Evolutionary conservation across 2,113 vertebrate genomes (phyloP), one percentile per base, ranked within the genome.

Genomic region (Tachycineta bicolor): DNA sequence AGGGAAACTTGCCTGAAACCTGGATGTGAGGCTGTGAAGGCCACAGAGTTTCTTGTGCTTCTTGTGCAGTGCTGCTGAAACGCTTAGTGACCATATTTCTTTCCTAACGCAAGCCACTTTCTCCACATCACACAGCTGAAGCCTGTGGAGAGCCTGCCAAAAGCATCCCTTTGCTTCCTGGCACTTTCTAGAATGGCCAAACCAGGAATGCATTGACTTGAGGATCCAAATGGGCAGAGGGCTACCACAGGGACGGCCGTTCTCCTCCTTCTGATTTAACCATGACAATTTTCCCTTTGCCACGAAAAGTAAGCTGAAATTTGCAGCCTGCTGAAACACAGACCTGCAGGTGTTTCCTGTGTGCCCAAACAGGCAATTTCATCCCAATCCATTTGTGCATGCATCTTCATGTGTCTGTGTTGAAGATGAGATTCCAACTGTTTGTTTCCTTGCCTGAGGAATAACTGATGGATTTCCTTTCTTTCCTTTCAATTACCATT

Each of bases 341-440:
- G 56, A 34, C n/a, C 13, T 50, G 31, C 18, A 63, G n/a, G n/a
- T n/a, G n/a, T n/a, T n/a, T n/a, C n/a, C n/a, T n/a, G n/a, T n/a
- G n/a, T n/a, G n/a, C n/a, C n/a, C n/a, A n/a, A n/a, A n/a, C n/a
- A n/a, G n/a, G n/a, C n/a, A n/a, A n/a, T n/a, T n/a, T n/a, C n/a
- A n/a, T n/a, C n/a, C n/a, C n/a, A n/a, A n/a, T n/a, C n/a, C n/a
- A n/a, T n/a, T n/a, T n/a, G n/a, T n/a, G n/a, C n/a, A n/a, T n/a
- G n/a, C 6, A 24, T 7, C 16, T 50, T 52, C 7, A 14, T 0
- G 0, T 19, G 22, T 75, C 59, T 69, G 34, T 80, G 31, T 56
- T 68, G 74, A 55, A 81, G 53, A 21, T 50, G 28, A 88, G 25
- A 12, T 73, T 83, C 60, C 44, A 59, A 44, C 63, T 58, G 10